Evolutionary conservation across 2,113 vertebrate genomes (phyloP).

Genomic region (Cettia cetti): DNA sequence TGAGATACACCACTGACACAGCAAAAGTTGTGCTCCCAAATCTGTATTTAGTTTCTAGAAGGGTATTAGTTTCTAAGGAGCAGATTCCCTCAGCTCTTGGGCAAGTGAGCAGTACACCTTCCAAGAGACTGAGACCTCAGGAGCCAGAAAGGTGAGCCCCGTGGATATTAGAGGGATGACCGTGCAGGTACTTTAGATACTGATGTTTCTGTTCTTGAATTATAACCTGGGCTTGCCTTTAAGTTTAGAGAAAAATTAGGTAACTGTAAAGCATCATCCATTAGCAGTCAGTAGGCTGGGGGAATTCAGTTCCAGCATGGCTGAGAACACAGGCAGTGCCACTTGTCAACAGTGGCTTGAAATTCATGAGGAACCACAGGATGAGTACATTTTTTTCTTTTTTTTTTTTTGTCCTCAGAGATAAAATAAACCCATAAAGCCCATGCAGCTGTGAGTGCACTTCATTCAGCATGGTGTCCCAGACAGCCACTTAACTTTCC

Average conservation of each 20-base stretch:
- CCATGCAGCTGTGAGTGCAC: neutral
- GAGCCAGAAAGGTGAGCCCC: neutral
- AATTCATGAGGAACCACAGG: constrained; percentile 14
- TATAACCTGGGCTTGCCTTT: neutral
- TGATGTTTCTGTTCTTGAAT: neutral
- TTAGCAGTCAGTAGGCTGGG: neutral
- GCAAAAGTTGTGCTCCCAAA: neutral
- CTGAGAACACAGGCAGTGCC: neutral
- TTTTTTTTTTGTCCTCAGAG: neutral
- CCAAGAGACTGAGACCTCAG: neutral
- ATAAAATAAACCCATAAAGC: constrained; percentile 24
- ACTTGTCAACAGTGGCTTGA: neutral
- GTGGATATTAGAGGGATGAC: neutral
- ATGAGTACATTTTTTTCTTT: neutral
- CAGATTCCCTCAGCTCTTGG: neutral
- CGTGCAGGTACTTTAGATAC: neutral
- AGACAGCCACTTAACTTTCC: neutral
- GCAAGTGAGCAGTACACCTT: neutral
- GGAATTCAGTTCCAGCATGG: neutral
- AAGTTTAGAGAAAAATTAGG: neutral
- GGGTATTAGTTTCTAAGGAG: neutral
- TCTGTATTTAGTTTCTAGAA: neutral
- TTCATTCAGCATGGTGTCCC: constrained; percentile 1
- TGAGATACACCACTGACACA: neutral
- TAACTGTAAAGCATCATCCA: neutral